Evolutionary conservation across 2,888 invertebrate genomes (phyloP).

Genomic region (Leucoptera coffeella): DNA sequence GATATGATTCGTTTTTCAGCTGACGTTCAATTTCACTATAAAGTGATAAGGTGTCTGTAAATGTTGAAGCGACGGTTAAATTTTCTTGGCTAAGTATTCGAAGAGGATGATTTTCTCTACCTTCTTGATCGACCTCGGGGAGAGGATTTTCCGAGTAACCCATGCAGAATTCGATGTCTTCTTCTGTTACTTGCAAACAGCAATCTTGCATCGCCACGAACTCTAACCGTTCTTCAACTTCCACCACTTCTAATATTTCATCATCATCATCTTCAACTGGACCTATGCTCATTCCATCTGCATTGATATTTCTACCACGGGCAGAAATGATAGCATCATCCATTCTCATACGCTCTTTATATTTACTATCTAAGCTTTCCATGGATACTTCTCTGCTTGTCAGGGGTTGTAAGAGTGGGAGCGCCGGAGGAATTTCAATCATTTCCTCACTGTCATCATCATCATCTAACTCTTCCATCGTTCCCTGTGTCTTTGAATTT

Average conservation of each 20-base stretch:
- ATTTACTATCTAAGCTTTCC: constrained; percentile 72
- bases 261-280: constrained; percentile 48
- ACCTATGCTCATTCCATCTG: constrained; percentile 41
- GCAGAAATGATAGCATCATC: constrained; percentile 50
- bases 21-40: constrained; percentile 63
- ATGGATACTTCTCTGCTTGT: constrained; percentile 78
- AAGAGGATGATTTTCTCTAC: constrained; percentile 74
- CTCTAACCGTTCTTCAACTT: constrained; percentile 73
- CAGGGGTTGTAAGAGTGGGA: constrained; percentile 71
- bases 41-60: constrained; percentile 67
- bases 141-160: constrained; percentile 63
- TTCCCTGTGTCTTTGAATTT: constrained; percentile 18
- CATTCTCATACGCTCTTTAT: constrained; percentile 64
- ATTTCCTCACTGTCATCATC: constrained; percentile 76
- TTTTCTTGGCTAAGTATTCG: constrained; percentile 88
- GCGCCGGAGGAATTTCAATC: constrained; percentile 74
- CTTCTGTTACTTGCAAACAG: constrained; percentile 87
- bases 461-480: constrained; percentile 50
- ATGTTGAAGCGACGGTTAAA: constrained; percentile 84
- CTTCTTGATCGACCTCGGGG: constrained; percentile 62
- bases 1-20: constrained; percentile 56
- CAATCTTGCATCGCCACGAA: constrained; percentile 82
- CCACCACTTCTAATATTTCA: constrained; percentile 72
- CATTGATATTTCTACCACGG: constrained; percentile 48
- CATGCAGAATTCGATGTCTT: constrained; percentile 87